Base-by-base conservation (phyloP, 2,888 invertebrate species). In the Sialis fuliginosa region DNA sequence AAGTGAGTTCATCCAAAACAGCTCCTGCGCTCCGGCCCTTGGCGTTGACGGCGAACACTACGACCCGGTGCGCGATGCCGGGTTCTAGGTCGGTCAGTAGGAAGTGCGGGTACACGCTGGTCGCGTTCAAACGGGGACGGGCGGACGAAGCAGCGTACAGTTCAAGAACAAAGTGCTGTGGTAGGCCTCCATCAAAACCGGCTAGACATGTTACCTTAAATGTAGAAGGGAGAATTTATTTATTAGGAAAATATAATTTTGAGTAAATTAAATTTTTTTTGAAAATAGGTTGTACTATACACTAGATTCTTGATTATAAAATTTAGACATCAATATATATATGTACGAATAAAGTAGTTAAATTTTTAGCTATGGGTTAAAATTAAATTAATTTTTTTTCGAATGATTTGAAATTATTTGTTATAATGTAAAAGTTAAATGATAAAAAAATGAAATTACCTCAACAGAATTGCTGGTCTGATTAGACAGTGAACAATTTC, bases 101-200 rank as follows among this genome's bases (percentile, higher is more conserved):
- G 69, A 87, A 88, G 56, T 74, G 66, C 37, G 87, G 83, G 60
- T 83, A 80, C 50, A 77, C 74, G 10, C 76, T 68, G 5, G 75
- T 71, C 55, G 81, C 66, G 65, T 81, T 83, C 59, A 77, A 74
- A 49, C 75, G 59, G 6, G 65, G 64, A 6, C 57, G 56, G 50
- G 55, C 65, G 53, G 58, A 68, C 53, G 60, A 68, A 53, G 54
- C 61, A 52, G 63, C 65, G 66, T 77, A 83, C 54, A 88, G 75
- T 67, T 89, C 88, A 53, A 90, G 73, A 46, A 86, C 71, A 70
- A 90, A 90, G 62, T 75, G 74, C 69, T 90, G 89, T 49, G 88
- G 86, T 57, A 90, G 75, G 53, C 90, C 90, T 49, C 90, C 90
- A 68, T 90, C 89, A 68, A 88, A 89, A 55, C 86, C 86, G 30